phyloP scores from a whole-genome alignment of 2,113 vertebrate species.

The Microtus pennsylvanicus region DNA sequence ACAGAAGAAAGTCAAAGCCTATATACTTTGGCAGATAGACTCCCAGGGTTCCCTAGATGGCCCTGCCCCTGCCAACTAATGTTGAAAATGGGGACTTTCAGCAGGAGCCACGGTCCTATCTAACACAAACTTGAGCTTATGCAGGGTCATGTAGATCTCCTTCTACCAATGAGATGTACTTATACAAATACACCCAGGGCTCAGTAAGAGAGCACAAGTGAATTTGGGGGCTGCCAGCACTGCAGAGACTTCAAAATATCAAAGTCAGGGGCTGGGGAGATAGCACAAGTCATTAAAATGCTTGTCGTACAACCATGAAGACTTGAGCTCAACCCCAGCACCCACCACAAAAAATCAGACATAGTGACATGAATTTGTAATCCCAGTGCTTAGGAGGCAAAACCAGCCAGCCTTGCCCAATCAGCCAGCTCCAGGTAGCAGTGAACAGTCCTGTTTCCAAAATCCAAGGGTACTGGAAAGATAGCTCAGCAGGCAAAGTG shows the following conservation, averaged over 20 bases:
- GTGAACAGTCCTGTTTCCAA: background rate
- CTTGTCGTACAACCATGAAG: background rate
- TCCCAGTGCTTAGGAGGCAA: background rate
- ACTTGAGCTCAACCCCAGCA: background rate
- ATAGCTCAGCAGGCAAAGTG: background rate
- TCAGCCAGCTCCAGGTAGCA: background rate
- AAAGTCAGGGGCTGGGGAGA: background rate
- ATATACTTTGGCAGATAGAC: background rate
- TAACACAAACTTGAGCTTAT: background rate
- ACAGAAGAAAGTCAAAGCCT: background rate
- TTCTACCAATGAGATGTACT: background rate
- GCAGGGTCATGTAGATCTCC: background rate
- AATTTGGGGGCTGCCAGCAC: background rate
- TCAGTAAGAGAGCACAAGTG: background rate
- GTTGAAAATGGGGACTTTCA: background rate
- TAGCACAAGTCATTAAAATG: background rate
- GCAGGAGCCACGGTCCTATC: background rate
- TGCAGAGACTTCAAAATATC: background rate
- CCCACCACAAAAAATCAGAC: background rate
- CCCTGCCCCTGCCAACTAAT: background rate
- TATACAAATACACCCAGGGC: rapidly evolving
- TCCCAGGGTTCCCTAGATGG: background rate
- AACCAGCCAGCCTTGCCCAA: background rate
- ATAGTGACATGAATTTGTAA: background rate
- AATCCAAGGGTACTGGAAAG: background rate